Percentiles rank a stretch among this genome's conserved stretches.
These are phyloP conservation scores for Hylyphantes graminicola DNA, from an alignment of 1,140 invertebrate genomes.

Conservation along the genomic window DNA sequence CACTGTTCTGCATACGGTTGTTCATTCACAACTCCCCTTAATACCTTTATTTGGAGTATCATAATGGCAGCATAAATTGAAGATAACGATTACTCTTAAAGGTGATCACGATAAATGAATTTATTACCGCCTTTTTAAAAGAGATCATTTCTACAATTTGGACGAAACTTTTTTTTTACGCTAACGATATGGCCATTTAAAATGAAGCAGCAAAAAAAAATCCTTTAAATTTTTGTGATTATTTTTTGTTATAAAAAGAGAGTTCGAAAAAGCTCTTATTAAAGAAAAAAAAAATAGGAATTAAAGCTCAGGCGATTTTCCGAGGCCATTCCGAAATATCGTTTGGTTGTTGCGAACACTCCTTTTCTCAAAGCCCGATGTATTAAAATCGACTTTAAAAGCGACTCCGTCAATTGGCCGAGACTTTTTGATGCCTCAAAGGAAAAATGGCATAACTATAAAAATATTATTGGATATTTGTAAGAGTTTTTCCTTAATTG, in stretches of 20 bases:
- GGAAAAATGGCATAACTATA: no score
- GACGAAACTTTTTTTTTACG: conserved; percentile 28
- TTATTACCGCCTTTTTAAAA: conserved; percentile 54
- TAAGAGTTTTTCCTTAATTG: no score
- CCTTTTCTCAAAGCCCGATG: neutral
- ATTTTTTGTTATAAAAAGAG: neutral
- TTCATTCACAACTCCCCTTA: conserved; percentile 31
- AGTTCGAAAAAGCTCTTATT: neutral
- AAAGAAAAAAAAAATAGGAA: conserved; percentile 5
- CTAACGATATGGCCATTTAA: conserved; percentile 48
- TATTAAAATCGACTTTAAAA: conserved; percentile 58
- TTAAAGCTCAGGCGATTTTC: neutral
- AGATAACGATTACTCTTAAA: conserved; percentile 29
- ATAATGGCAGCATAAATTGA: conserved; percentile 46
- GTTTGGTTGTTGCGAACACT: conserved; percentile 1
- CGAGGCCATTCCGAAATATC: conserved; percentile 29
- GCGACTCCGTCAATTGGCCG: conserved; percentile 52
- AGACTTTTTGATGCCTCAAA: conserved; percentile 42
- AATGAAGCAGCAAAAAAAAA: neutral
- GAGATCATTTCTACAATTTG: conserved; percentile 45
- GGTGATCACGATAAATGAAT: conserved; percentile 58
- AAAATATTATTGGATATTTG: no score
- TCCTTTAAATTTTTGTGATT: neutral
- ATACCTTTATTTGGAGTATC: conserved; percentile 51
- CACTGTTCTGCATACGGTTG: no score